These are phyloP conservation scores for Melinaea marsaeus DNA, from an alignment of 2,888 invertebrate genomes.

Conservation along the genomic window DNA sequence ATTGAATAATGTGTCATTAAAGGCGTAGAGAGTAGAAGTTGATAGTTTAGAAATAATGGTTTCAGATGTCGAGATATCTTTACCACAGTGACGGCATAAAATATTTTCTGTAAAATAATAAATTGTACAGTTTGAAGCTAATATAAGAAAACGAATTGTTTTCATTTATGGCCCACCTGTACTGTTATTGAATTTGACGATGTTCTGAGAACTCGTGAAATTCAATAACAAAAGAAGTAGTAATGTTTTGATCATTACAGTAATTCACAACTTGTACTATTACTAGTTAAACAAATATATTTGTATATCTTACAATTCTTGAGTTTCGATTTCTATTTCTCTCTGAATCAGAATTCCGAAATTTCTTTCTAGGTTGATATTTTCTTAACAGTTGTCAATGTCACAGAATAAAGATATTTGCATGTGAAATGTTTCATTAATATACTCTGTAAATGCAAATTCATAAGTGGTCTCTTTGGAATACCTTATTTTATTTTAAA, in stretches of 20 bases:
- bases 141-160: background rate
- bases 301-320: background rate
- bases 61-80: slow-evolving; percentile 41
- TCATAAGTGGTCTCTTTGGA: no score
- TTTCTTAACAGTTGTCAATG: no score
- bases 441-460: no score
- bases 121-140: slow-evolving; percentile 14
- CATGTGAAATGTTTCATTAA: no score
- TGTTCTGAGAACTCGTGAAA: slow-evolving; percentile 15
- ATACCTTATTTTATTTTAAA: no score
- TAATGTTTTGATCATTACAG: slow-evolving; percentile 23
- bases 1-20: slow-evolving; percentile 50
- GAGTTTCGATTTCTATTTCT: no score
- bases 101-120: slow-evolving; percentile 46
- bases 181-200: slow-evolving; percentile 9
- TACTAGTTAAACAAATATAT: background rate
- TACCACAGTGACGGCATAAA: slow-evolving; percentile 57
- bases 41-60: slow-evolving; percentile 45
- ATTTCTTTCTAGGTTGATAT: no score
- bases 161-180: slow-evolving; percentile 16
- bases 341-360: no score
- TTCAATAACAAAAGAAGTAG: slow-evolving; percentile 16
- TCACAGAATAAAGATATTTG: no score
- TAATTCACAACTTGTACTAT: background rate
- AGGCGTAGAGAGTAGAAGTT: slow-evolving; percentile 41